Base-by-base conservation (phyloP, 2,888 invertebrate genomes). In the Melipona bicolor region DNA sequence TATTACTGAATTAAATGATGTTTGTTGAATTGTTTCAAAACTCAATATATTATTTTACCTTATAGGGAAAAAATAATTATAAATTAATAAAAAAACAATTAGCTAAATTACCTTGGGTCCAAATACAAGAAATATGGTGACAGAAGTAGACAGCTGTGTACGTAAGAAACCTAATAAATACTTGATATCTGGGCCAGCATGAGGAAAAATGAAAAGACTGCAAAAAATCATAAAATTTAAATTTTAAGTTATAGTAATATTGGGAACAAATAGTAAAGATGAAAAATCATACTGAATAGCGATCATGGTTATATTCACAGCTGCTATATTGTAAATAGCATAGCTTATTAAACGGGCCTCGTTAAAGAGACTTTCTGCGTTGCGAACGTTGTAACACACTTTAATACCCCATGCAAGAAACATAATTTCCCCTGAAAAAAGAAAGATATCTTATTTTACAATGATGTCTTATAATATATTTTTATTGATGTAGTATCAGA, bases 251-350 rank as follows among this genome's bases (percentile, higher is more conserved):
- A 3, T 32, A 74, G 6, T n/a, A 59, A 19, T 24, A 0, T 67
- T 32, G 43, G 43, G 24, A 2, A 24, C 64, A 52, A 70, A 59
- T 70, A 43, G 69, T n/a, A 71, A n/a, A 36, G 61, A 67, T 65
- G 64, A 64, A 61, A 83, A 71, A 79, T 61, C 98, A 97, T 96
- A 99, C 99, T 98, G 98, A 92, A 99, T 97, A 36, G 98, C 97
- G 88, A 98, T 97, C 98, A 98, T 98, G 87, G 98, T 96, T 76
- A 97, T 98, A 95, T 99, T 99, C 91, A 98, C 98, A 79, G 98
- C 96, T 89, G 98, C 98, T 91, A 98, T 98, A 94, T 98, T 99
- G 95, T 99, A 99, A 88, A 98, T 98, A 74, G 98, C 98, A 95
- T 98, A 98, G 83, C 98, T 98, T 94, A 99, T 99, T 91, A 98